Percentiles rank a stretch among this genome's conserved stretches.
phyloP scores from a whole-genome alignment of 1,140 invertebrate genomes.

The Cataglyphis hispanica region DNA sequence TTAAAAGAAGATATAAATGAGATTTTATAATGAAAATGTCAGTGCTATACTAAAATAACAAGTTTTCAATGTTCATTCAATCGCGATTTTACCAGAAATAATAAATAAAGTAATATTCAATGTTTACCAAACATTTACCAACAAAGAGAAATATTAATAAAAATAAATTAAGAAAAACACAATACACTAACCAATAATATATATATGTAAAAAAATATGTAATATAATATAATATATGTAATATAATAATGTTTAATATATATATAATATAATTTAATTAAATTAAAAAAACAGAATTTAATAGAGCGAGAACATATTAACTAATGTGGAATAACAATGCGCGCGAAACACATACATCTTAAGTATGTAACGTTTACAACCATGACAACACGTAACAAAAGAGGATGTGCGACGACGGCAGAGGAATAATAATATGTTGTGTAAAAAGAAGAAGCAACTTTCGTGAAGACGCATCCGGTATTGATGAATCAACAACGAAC shows the following conservation, averaged over 20 bases:
- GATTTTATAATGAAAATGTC: constrained; percentile 30
- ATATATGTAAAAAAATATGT: neutral
- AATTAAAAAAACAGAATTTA: constrained; percentile 14
- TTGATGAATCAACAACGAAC: constrained; percentile 9
- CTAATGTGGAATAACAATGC: neutral
- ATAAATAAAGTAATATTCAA: neutral
- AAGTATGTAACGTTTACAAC: neutral
- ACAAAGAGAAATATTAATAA: neutral
- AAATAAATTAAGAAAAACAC: neutral
- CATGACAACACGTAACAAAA: too few species aligned
- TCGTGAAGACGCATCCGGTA: constrained; percentile 6
- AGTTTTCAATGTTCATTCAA: constrained; percentile 13
- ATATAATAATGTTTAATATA: too few species aligned
- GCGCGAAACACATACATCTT: neutral
- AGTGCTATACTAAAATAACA: constrained; percentile 13
- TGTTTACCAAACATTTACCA: neutral
- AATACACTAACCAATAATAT: neutral
- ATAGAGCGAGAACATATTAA: neutral
- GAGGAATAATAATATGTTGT: constrained; percentile 25
- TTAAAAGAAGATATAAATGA: constrained; percentile 1
- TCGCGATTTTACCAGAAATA: constrained; percentile 7
- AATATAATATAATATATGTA: too few species aligned
- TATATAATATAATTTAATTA: neutral
- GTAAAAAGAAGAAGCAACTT: neutral
- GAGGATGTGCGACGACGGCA: neutral